A percentile compares a stretch with the other conserved stretches of the same genome.
These are phyloP conservation scores for Lacerta viridis DNA, from an alignment of 2,797 vertebrate species.

Conservation along the genomic window DNA sequence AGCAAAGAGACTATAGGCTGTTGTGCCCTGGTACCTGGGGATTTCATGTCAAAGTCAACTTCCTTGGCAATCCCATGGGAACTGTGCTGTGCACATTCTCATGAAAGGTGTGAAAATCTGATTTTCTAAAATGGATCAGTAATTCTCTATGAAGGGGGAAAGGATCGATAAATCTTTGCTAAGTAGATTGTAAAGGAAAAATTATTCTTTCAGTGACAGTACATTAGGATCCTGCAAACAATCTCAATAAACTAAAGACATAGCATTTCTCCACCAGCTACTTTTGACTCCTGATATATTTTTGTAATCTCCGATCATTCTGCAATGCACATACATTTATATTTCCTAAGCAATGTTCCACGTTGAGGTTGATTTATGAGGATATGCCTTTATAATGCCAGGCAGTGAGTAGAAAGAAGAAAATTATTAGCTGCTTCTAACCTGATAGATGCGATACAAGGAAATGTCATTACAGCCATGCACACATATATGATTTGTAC, in stretches of 20 bases:
- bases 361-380: constrained; percentile 81
- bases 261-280: constrained; percentile 88
- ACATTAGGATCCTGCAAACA: constrained; percentile 95
- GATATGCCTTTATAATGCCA: constrained; percentile 78
- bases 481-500: constrained; percentile 71
- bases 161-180: constrained; percentile 99
- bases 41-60: constrained; percentile 94
- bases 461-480: constrained; percentile 74
- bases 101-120: constrained; percentile 99
- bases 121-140: constrained; percentile 99
- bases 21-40: constrained; percentile 76
- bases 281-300: constrained; percentile 88
- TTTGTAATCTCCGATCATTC: constrained; percentile 83
- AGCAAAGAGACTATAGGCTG: constrained; percentile 85
- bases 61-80: constrained; percentile 87
- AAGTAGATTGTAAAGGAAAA: constrained; percentile 99
- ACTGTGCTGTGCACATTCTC: constrained; percentile 87
- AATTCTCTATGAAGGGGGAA: constrained; percentile 98
- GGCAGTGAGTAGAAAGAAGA: constrained; percentile 77
- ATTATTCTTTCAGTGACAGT: constrained; percentile 93
- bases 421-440: constrained; percentile 83
- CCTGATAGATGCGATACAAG: constrained; percentile 78
- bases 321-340: constrained; percentile 83
- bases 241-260: constrained; percentile 93
- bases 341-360: constrained; percentile 81